Conservation (phyloP, 1,140 invertebrate genomes). For the Penaeus chinensis region DNA sequence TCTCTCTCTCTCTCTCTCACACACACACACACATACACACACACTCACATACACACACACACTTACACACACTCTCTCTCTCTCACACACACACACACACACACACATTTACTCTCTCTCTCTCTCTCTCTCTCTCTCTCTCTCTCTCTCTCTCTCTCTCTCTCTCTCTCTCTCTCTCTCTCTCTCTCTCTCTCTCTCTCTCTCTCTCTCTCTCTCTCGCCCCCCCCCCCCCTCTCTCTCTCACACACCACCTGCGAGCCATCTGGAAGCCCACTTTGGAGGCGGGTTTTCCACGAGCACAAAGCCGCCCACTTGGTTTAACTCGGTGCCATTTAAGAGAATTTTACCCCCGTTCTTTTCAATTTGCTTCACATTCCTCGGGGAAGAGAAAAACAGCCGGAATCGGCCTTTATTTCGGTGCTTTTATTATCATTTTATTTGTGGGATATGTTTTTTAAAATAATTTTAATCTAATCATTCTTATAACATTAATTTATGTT, state of each 20-base stretch:
- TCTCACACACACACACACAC: background rate
- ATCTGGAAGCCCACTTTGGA: background rate
- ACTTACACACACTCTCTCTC: background rate
- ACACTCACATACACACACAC: background rate
- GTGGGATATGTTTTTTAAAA: too few relatives aligned
- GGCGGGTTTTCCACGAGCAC: too few relatives aligned
- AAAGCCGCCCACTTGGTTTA: too few relatives aligned
- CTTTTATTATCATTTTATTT: too few relatives aligned
- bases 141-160: background rate
- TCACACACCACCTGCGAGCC: background rate
- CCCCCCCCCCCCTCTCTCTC: background rate
- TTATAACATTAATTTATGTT: too few relatives aligned
- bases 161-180: background rate
- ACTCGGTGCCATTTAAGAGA: too few relatives aligned
- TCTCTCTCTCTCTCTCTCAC: background rate
- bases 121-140: background rate
- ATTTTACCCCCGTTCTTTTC: too few relatives aligned
- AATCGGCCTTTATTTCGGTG: too few relatives aligned
- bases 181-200: slow-evolving; percentile 26
- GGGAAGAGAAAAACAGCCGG: too few relatives aligned
- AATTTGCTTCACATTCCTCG: too few relatives aligned
- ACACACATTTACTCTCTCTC: background rate
- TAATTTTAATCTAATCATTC: too few relatives aligned
- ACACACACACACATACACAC: background rate
- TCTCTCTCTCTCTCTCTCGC: slow-evolving; percentile 20